phyloP scores from a whole-genome alignment of 2,113 vertebrate species.

The Sturnus vulgaris region DNA sequence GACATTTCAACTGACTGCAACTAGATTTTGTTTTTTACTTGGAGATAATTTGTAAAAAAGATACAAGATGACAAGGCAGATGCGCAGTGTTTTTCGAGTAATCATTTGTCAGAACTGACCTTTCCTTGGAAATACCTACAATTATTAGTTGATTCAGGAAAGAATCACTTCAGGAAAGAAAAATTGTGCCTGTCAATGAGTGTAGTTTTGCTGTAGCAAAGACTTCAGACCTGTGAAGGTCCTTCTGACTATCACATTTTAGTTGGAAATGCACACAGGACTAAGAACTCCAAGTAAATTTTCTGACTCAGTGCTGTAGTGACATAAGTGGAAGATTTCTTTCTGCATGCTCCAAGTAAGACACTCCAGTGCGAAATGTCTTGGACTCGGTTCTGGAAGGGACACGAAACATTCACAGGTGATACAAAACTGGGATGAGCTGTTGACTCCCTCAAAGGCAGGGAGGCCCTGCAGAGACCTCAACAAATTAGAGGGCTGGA shows the following conservation, averaged over 20 bases:
- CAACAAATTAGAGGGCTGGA: not conserved
- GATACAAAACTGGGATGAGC: not conserved
- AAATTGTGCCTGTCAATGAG: not conserved
- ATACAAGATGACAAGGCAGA: not conserved
- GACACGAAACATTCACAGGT: not conserved
- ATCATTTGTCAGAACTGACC: conserved; percentile 63
- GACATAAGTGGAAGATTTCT: not conserved
- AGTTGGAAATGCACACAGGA: not conserved
- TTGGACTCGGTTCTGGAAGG: accelerated
- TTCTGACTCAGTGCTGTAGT: not conserved
- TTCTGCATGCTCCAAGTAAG: not conserved
- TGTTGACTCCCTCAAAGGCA: not conserved
- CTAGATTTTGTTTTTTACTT: not conserved
- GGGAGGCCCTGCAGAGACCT: not conserved
- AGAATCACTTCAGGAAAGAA: conserved; percentile 30
- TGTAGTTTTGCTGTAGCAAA: conserved; percentile 10
- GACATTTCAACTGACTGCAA: not conserved
- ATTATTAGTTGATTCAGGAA: conserved; percentile 54
- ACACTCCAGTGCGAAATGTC: not conserved
- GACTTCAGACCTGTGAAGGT: not conserved
- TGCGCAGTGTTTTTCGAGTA: not conserved
- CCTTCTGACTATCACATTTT: not conserved
- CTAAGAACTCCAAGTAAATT: not conserved
- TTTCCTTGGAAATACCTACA: conserved; percentile 56
- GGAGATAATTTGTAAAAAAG: not conserved